Evolutionary conservation across 2,888 invertebrate genomes (phyloP).

Genomic region (Drosophila acutilabella): DNA sequence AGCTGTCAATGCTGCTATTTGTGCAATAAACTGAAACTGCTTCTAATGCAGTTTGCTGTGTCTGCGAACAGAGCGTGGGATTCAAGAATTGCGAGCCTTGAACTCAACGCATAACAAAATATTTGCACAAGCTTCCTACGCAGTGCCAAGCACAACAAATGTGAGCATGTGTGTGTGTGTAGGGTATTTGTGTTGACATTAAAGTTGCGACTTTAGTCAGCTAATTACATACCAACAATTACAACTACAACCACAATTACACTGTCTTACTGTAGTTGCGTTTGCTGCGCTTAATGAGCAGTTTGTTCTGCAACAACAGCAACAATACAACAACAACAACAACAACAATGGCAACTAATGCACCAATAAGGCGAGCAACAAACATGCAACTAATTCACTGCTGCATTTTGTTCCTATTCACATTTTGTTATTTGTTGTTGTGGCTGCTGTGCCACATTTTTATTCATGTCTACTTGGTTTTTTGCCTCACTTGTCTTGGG

Average conservation of each 20-base stretch:
- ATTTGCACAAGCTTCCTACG: conserved; percentile 11
- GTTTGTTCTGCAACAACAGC: conserved; percentile 75
- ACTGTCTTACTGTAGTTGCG: conserved; percentile 62
- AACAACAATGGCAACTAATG: conserved; percentile 15
- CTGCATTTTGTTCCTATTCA: conserved; percentile 55
- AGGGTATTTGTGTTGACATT: conserved; percentile 65
- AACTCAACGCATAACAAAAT: not conserved
- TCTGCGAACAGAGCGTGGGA: not conserved
- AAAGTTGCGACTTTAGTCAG: conserved; percentile 60
- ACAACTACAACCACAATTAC: conserved; percentile 34
- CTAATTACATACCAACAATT: conserved; percentile 62
- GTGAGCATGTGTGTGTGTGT: conserved; percentile 13
- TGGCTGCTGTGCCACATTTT: conserved; percentile 44
- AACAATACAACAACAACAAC: conserved; percentile 17
- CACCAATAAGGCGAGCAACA: conserved; percentile 62
- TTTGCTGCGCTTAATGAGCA: conserved; percentile 75
- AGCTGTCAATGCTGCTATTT: conserved; percentile 3
- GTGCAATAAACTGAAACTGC: not conserved
- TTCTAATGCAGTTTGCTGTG: not conserved
- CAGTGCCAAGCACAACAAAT: conserved; percentile 4
- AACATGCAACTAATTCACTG: conserved; percentile 66
- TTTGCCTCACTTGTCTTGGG: conserved; percentile 74
- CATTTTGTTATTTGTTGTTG: conserved; percentile 41
- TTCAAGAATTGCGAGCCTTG: conserved; percentile 7
- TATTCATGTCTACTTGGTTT: conserved; percentile 2